Percentiles rank a stretch among this genome's conserved stretches.
Evolutionary conservation across 1,140 invertebrate genomes (phyloP).

Genomic region (Calephelis nemesis): DNA sequence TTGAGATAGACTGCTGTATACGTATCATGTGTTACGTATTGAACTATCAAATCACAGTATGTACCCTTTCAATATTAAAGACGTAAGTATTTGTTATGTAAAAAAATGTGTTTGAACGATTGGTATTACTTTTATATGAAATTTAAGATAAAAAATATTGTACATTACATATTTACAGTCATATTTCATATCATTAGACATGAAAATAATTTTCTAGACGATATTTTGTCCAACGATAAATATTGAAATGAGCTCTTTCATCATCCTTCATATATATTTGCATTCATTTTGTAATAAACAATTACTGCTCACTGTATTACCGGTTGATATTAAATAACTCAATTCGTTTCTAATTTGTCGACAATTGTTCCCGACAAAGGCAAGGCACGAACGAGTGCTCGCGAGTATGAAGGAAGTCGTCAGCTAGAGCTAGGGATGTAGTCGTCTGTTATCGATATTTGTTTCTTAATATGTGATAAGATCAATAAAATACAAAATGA

Average conservation of each 20-base stretch:
- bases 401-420: slow-evolving; percentile 77
- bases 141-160: too few relatives aligned
- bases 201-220: not conserved
- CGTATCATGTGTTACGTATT: too few relatives aligned
- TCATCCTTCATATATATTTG: slow-evolving; percentile 27
- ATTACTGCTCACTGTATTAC: slow-evolving; percentile 58
- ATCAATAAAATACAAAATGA: not conserved
- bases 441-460: not conserved
- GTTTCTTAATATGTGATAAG: not conserved
- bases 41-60: too few relatives aligned
- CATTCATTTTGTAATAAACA: slow-evolving; percentile 54
- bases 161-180: too few relatives aligned
- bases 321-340: slow-evolving; percentile 78
- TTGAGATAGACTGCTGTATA: too few relatives aligned
- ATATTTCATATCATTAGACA: not conserved
- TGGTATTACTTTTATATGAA: too few relatives aligned
- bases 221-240: not conserved
- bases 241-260: not conserved
- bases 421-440: slow-evolving; percentile 58
- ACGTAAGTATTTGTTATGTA: too few relatives aligned
- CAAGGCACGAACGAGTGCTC: slow-evolving; percentile 73
- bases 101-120: too few relatives aligned
- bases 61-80: too few relatives aligned
- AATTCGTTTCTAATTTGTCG: slow-evolving; percentile 78
- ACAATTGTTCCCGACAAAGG: slow-evolving; percentile 78